A percentile compares a stretch with the other conserved stretches of the same genome.
Evolutionary conservation across 2,113 vertebrate genomes (phyloP).

Genomic region (Micronycteris hirsuta): DNA sequence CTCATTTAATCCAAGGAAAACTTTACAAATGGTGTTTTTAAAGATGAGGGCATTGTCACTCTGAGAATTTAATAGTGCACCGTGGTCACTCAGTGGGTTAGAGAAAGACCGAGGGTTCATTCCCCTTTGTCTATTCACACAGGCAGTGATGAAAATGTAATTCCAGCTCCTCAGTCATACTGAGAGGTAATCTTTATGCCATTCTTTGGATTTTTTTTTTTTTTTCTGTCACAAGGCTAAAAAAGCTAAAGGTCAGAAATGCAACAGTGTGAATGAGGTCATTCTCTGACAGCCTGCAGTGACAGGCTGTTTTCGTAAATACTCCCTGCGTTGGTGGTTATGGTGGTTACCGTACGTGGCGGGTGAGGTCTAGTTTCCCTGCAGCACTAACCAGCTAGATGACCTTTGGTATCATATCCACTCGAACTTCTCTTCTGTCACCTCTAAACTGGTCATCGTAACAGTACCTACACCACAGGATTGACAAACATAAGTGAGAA

Average conservation of each 20-base stretch:
- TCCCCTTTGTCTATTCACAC: background rate
- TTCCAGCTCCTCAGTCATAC: background rate
- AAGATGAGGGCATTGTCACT: background rate
- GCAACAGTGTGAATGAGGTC: background rate
- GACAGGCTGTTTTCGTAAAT: background rate
- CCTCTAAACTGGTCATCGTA: background rate
- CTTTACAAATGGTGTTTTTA: background rate
- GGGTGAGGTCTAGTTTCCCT: background rate
- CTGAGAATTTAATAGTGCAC: background rate
- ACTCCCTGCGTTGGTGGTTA: background rate
- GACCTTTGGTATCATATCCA: background rate
- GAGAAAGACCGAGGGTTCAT: background rate
- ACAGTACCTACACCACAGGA: background rate
- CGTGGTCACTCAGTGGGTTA: background rate
- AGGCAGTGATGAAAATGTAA: background rate
- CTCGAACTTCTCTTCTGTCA: background rate
- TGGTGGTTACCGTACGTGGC: background rate
- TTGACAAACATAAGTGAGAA: background rate
- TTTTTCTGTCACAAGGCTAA: background rate
- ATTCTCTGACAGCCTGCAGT: background rate
- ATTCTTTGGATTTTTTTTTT: background rate
- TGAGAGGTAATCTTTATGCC: background rate
- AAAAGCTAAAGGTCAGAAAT: background rate
- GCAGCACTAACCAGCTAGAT: background rate
- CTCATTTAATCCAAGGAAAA: background rate